Conservation (phyloP, 2,113 vertebrate species). For the Strix aluco region DNA sequence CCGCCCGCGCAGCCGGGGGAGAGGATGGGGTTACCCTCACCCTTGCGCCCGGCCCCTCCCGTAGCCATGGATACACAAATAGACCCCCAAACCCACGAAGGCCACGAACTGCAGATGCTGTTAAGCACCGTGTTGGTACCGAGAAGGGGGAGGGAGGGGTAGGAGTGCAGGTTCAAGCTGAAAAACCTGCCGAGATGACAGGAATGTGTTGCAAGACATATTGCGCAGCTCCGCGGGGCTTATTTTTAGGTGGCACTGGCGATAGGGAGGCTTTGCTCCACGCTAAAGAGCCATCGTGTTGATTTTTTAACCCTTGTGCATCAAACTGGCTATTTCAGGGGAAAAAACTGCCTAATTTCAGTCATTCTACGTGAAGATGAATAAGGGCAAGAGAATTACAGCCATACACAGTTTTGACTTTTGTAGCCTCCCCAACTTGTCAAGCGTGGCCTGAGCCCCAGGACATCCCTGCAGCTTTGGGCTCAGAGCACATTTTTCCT, state of each 20-base stretch:
- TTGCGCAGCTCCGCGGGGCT: not conserved
- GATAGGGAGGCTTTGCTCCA: not conserved
- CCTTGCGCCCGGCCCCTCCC: not conserved
- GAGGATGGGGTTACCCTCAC: too few species aligned
- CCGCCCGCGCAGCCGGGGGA: too few species aligned
- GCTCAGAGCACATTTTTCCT: not conserved
- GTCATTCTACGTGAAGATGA: rapidly evolving
- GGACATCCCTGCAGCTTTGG: not conserved
- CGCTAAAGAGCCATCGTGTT: rapidly evolving
- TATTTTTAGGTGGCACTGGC: not conserved
- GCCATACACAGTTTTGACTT: not conserved
- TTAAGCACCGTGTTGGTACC: not conserved
- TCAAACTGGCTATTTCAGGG: rapidly evolving
- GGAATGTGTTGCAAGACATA: not conserved
- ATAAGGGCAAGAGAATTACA: not conserved
- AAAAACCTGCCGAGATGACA: not conserved
- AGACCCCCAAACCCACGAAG: not conserved
- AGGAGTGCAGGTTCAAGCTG: not conserved
- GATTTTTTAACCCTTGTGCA: not conserved
- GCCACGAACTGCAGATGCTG: not conserved
- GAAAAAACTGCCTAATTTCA: rapidly evolving
- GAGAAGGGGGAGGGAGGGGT: not conserved
- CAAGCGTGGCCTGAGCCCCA: rapidly evolving
- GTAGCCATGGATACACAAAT: conserved; percentile 47
- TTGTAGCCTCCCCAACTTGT: not conserved